Evolutionary conservation across 2,797 vertebrate species (phyloP), one percentile per base, ranked within the genome.

Genomic region (Megaceryle alcyon): DNA sequence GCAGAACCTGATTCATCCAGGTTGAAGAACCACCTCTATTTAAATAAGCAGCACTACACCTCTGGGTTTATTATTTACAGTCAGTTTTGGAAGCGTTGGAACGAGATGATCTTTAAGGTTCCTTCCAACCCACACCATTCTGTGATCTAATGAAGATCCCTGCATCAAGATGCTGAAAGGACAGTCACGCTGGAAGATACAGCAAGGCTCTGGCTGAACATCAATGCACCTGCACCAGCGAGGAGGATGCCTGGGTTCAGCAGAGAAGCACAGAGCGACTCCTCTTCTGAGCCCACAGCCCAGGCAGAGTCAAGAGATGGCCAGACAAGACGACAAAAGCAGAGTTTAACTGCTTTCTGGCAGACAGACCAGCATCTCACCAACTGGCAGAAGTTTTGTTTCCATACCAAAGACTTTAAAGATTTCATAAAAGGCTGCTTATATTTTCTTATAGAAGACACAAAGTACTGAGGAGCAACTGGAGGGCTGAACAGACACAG

Each of bases 401-500:
- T 53, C 41, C 44, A 25, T 10, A 71, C 13, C 53, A 88, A 87
- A 90, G 75, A 41, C 35, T 46, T 61, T 5, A 29, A 75, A 82
- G 31, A n/a, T 53, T 53, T 89, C 28, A 82, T n/a, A 79, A 91
- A 69, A 64, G 25, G 11, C 19, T 54, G 16, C 31, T 64, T 18
- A 10, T 4, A 9, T 70, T 64, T 79, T 73, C 21, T 63, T 33
- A 14, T 0, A 57, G 25, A 8, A 89, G 6, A 49, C 8, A 86
- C 15, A 53, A 9, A 83, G 43, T 25, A 33, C 18, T 75, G 0
- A 0, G 76, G 51, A 44, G 46, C 37, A 71, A 44, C 25, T 0
- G 35, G 10, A 48, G 0, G 77, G 59, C 5, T 51, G 56, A 83
- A 69, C 31, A 23, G 49, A 51, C 59, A 31, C 25, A 82, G 94